phyloP scores from a whole-genome alignment of 2,888 invertebrate species.

The Agrochola lychnidis region DNA sequence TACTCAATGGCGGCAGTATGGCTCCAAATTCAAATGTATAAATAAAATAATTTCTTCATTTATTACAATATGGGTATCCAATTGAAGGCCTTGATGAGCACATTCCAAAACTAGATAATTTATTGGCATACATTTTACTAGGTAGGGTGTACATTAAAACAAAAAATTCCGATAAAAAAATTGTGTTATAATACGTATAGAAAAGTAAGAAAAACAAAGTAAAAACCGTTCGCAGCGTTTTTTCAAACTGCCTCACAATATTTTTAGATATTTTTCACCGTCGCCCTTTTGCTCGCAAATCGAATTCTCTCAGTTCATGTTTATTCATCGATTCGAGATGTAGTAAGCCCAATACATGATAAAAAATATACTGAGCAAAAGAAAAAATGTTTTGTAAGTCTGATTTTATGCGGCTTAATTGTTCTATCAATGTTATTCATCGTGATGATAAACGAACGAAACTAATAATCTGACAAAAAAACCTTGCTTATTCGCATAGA shows the following conservation, averaged over 20 bases:
- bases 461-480: no score
- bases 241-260: slow-evolving; percentile 33
- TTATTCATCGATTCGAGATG: slow-evolving; percentile 47
- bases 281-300: slow-evolving; percentile 45
- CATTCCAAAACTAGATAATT: no score
- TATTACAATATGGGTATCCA: no score
- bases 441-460: no score
- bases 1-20: no score
- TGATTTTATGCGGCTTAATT: background rate
- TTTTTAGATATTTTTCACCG: slow-evolving; percentile 45
- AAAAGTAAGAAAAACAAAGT: background rate
- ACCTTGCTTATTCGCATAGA: no score
- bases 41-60: no score
- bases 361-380: slow-evolving; percentile 4
- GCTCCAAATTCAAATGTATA: no score
- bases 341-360: slow-evolving; percentile 20
- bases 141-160: no score
- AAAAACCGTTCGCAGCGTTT: slow-evolving; percentile 2
- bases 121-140: no score
- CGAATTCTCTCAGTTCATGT: slow-evolving; percentile 49
- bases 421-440: background rate
- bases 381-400: slow-evolving; percentile 1
- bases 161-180: background rate
- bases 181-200: background rate
- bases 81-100: no score